Conservation (phyloP, 2,888 invertebrate genomes). For the Trisateles emortualis region DNA sequence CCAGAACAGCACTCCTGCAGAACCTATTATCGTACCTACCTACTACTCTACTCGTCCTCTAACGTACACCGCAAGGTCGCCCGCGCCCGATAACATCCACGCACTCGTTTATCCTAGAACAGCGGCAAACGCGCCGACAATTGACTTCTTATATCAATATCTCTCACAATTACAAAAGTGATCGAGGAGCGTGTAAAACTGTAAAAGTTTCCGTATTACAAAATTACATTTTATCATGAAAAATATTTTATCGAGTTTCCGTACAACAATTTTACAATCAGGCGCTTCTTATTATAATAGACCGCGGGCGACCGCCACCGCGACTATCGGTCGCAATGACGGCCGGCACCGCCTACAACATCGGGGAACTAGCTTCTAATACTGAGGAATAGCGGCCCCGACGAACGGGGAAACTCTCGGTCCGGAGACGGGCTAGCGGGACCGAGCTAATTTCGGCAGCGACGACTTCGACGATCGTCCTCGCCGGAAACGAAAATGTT, state of each 20-base stretch:
- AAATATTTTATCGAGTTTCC: slow-evolving; percentile 65
- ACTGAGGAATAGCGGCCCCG: slow-evolving; percentile 13
- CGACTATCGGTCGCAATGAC: background rate
- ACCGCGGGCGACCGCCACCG: slow-evolving; percentile 49
- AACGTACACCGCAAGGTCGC: slow-evolving; percentile 48
- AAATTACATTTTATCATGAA: slow-evolving; percentile 79
- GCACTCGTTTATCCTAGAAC: slow-evolving; percentile 34
- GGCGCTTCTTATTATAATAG: slow-evolving; percentile 75
- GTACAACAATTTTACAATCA: slow-evolving; percentile 64
- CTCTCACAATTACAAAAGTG: slow-evolving; percentile 84
- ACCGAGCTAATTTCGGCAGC: slow-evolving; percentile 40
- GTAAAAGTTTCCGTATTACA: slow-evolving; percentile 70
- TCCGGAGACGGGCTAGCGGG: slow-evolving; percentile 15
- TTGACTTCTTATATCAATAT: slow-evolving; percentile 73
- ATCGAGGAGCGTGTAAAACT: slow-evolving; percentile 79
- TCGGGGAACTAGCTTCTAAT: slow-evolving; percentile 39
- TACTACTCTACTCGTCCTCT: no score
- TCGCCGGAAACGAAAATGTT: slow-evolving; percentile 47
- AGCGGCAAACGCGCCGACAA: slow-evolving; percentile 61
- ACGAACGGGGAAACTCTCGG: background rate
- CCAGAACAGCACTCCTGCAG: slow-evolving; percentile 30
- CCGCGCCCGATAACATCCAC: slow-evolving; percentile 23
- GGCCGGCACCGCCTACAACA: slow-evolving; percentile 32
- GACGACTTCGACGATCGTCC: slow-evolving; percentile 46
- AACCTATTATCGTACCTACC: slow-evolving; percentile 44